phyloP scores from a whole-genome alignment of 2,797 vertebrate species.

The Brachymystax lenok region DNA sequence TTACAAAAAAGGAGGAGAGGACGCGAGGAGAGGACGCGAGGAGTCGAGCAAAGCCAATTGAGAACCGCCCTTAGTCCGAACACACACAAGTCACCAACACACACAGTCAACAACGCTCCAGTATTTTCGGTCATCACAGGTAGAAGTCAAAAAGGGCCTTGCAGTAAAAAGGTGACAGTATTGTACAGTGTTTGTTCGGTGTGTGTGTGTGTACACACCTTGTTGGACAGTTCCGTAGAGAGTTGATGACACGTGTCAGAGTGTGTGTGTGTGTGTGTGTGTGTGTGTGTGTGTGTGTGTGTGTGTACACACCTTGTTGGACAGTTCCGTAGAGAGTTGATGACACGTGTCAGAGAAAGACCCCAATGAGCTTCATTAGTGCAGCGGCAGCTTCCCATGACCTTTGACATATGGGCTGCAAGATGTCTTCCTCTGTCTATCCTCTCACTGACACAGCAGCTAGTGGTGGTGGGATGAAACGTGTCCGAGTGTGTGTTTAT shows the following conservation, averaged over 20 bases:
- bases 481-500: background rate
- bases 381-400: background rate
- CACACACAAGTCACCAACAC: slow-evolving; percentile 14
- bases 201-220: too few species aligned
- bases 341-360: background rate
- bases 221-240: too few species aligned
- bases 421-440: background rate
- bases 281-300: too few species aligned
- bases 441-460: background rate
- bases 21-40: too few species aligned
- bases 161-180: slow-evolving; percentile 28
- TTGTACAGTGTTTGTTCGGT: background rate
- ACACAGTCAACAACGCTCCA: slow-evolving; percentile 19
- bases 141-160: slow-evolving; percentile 49
- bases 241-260: too few species aligned
- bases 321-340: background rate
- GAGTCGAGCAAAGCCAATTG: too few species aligned
- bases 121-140: slow-evolving; percentile 46
- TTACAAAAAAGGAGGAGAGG: too few species aligned
- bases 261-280: too few species aligned
- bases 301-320: too few species aligned
- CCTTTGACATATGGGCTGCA: background rate
- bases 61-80: background rate
- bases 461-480: background rate
- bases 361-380: slow-evolving; percentile 10